These are phyloP conservation scores for Phasia obesa DNA, from an alignment of 2,888 invertebrate species.

Conservation along the genomic window DNA sequence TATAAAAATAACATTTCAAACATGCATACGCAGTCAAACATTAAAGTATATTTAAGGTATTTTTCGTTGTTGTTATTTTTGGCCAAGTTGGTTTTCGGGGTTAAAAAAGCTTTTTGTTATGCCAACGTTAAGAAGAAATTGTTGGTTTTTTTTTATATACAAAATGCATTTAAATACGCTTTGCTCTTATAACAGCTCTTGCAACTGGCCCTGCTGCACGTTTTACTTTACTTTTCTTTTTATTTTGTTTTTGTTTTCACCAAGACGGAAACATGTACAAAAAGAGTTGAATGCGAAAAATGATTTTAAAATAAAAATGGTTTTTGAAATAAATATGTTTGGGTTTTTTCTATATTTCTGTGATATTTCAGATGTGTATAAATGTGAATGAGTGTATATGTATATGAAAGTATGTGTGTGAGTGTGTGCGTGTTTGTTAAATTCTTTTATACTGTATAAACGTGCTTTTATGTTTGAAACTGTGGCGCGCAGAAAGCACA, in stretches of 20 bases:
- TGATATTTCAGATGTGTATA: constrained; percentile 45
- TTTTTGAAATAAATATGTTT: constrained; percentile 62
- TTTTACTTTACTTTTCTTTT: background rate
- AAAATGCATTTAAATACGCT: constrained; percentile 66
- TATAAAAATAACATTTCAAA: too few species aligned
- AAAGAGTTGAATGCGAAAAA: constrained; percentile 58
- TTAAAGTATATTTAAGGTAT: background rate
- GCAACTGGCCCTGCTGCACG: background rate
- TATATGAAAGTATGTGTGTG: too few species aligned
- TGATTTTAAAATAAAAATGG: constrained; percentile 67
- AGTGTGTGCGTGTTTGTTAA: background rate
- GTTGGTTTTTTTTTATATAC: background rate
- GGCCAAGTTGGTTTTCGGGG: constrained; percentile 57
- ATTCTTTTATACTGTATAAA: background rate
- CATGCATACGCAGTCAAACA: background rate
- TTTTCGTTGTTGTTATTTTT: constrained; percentile 31
- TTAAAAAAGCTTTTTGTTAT: constrained; percentile 53
- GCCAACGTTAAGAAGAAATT: constrained; percentile 54
- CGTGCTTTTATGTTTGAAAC: constrained; percentile 23
- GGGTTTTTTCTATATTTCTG: constrained; percentile 47
- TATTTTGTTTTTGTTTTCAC: background rate
- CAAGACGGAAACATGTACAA: constrained; percentile 1
- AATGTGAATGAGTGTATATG: background rate
- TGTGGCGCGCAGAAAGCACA: constrained; percentile 36
- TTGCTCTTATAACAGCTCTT: constrained; percentile 26